Conservation (phyloP, 2,888 invertebrate species). For the Drosophila maculinotata region DNA sequence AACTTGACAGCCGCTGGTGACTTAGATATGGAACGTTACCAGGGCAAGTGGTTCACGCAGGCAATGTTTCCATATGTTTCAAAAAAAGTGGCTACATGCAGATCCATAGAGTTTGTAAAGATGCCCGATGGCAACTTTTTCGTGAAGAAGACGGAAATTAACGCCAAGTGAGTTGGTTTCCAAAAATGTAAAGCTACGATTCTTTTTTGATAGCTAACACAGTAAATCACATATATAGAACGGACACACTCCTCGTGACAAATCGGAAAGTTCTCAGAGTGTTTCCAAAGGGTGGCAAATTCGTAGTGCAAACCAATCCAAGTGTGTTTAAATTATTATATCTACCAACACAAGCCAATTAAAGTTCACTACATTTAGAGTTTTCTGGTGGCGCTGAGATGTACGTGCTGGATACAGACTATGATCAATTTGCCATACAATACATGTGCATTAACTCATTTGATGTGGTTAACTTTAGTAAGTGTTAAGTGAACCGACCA, state of each 20-base stretch:
- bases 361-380: background rate
- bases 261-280: background rate
- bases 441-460: conserved; percentile 86
- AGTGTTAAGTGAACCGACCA: conserved; percentile 10
- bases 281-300: background rate
- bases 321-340: background rate
- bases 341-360: background rate
- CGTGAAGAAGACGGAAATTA: background rate
- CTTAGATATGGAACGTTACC: conserved; percentile 23
- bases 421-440: conserved; percentile 87
- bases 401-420: conserved; percentile 87
- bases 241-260: background rate
- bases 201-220: too few relatives aligned
- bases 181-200: too few relatives aligned
- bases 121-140: fast-evolving
- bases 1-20: conserved; percentile 37
- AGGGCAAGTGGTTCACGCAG: conserved; percentile 47
- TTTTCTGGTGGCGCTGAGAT: conserved; percentile 14
- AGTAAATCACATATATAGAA: conserved; percentile 22
- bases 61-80: conserved; percentile 5
- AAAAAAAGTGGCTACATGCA: conserved; percentile 3
- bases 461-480: conserved; percentile 27
- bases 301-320: background rate
- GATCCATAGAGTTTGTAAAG: background rate
- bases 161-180: conserved; percentile 18